Evolutionary conservation across 2,797 vertebrate genomes (phyloP), one percentile per base, ranked within the genome.

Genomic region (Neostethus bicornis): DNA sequence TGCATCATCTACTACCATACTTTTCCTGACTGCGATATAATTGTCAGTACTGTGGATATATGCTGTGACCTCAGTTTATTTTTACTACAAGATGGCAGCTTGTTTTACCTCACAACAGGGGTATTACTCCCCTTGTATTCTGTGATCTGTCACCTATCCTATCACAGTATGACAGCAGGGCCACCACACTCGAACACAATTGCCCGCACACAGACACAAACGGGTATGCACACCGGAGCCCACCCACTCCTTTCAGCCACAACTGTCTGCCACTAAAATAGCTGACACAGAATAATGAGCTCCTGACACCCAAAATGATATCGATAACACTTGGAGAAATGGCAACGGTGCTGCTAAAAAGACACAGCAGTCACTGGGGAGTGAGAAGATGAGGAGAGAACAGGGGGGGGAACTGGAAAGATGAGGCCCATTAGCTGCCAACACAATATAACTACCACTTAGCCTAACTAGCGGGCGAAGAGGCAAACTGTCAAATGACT

Each of bases 211-310:
- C 48, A 75, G 21, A 77, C 61, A 61, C 73, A 75, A 75, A 70
- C 52, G 43, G 70, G 56, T 62, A 53, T 41, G 57, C 60, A 67
- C 55, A 63, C 60, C 51, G 60, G 57, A 66, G 58, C 58, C 54
- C 77, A 68, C 69, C 77, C 77, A 71, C 63, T 66, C 61, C 47
- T 67, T 68, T 79, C 59, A 80, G 69, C 51, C 55, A 67, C 61
- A 70, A 83, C 72, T 70, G 69, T 78, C 80, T 66, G 60, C 59
- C 57, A 80, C 78, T 70, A 77, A 90, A 90, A 90, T 85, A 90
- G 88, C 77, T 74, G 77, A 83, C 73, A 85, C 73, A 81, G 85
- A 85, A 90, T 92, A 92, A 93, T 91, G 89, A 92, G 89, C 79
- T 80, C 75, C 78, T 70, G 77, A 88, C 87, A 87, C 86, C 77